Evolutionary conservation across 2,113 vertebrate genomes (phyloP), one percentile per base, ranked within the genome.

Genomic region (Asarcornis scutulata): DNA sequence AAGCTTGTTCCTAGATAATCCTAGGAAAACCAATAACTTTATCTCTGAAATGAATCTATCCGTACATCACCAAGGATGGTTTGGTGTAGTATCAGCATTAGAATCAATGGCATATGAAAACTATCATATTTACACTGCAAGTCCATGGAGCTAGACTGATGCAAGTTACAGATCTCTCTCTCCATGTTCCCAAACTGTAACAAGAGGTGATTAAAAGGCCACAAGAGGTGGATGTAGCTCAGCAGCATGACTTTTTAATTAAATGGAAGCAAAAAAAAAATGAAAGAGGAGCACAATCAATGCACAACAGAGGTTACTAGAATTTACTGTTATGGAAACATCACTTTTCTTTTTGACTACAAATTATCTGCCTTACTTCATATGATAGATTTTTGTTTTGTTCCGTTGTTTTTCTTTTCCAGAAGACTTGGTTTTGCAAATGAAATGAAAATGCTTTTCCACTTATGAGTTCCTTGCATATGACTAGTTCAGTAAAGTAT

Each of bases 321-420:
- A 71, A 88, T 78, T 86, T 96, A 69, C 71, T 95, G 87, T 73
- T 91, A 83, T 72, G 66, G 78, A 91, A 93, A 89, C 68, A 75
- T 71, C 56, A 22, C 86, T 93, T 92, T 92, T 94, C 69, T 88
- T 91, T 83, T 83, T 79, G 53, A 48, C 29, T 78, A 38, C 36
- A 36, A 2, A 11, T n/a, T 78, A 6, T 40, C 62, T 95, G 68
- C 60, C 73, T 93, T 69, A 4, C 60, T 79, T 89, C 60, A 60
- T 81, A 44, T 2, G 14, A 31, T n/a, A 69, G 71, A 3, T n/a
- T 73, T 81, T 80, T 89, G 46, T 22, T 60, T 80, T 88, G 8
- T 34, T 66, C 15, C 93, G 63, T 58, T 86, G 4, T 31, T 86
- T 84, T 71, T 63, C 23, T 92, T 71, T 73, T 68, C 63, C 34